Evolutionary conservation across 1,140 invertebrate genomes (phyloP), one percentile per base, ranked within the genome.

Genomic region (Lethocerus indicus): DNA sequence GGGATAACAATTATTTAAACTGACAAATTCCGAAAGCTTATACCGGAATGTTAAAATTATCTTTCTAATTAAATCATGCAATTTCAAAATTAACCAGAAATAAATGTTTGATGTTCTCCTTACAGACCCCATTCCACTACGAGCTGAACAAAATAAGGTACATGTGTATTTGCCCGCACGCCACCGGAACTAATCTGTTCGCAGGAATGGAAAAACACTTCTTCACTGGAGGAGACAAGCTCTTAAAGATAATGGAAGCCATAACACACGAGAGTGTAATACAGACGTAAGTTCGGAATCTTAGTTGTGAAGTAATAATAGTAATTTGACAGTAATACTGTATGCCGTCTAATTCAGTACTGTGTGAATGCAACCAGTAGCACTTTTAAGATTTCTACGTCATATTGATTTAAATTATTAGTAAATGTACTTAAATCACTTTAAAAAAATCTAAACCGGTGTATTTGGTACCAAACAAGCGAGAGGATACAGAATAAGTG

Each of bases 131-230:
- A 18, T 35, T 40, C 32, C 49, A 46, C 37, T 50, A 50, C 26
- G 32, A 54, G 13, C 25, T 36, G 14, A 50, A 47, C 2, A 40
- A 40, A 32, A 40, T 54, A 13, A 37, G 28, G 28, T 50, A 50
- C 16, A 24, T 50, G 12, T 46, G 45, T 5, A 23, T 54, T n/a
- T 51, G 50, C 39, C 49, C 53, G 0, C 37, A 51, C 26, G 28
- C 23, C 7, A 49, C 53, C 9, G 46, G 25, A 26, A 36, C 32
- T 1, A 24, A 25, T 5, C 36, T 48, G 21, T 48, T 48, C 29
- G 32, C 37, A 7, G 40, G 40, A 14, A 20, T 48, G 20, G 36
- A 36, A 20, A 39, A 39, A 18, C 21, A 36, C 24, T 48, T 48
- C 35, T n/a, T 29, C 14, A 25, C 24, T 20, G 28, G 39, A 2